phyloP scores from a whole-genome alignment of 2,797 vertebrate species.

The Gymnothorax javanicus region DNA sequence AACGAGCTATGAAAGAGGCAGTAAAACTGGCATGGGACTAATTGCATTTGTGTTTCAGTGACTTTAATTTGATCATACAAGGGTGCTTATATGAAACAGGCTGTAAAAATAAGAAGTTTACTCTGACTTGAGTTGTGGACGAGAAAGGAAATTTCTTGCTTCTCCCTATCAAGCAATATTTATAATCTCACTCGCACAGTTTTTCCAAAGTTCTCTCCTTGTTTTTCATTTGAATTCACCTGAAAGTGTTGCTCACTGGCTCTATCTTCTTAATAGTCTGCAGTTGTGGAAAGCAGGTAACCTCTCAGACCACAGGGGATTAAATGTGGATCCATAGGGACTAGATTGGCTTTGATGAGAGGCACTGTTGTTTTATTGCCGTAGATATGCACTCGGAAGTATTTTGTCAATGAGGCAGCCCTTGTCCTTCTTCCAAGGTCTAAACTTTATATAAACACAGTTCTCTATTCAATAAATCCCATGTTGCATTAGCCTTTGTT shows the following conservation, averaged over 20 bases:
- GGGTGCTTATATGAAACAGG: slow-evolving; percentile 26
- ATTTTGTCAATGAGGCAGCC: neutral
- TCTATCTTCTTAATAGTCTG: neutral
- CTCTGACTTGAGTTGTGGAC: slow-evolving; percentile 23
- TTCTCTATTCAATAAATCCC: slow-evolving; percentile 8
- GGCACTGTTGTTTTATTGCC: slow-evolving; percentile 21
- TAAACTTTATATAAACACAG: slow-evolving; percentile 25
- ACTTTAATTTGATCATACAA: slow-evolving; percentile 32
- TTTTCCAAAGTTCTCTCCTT: neutral
- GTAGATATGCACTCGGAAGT: neutral
- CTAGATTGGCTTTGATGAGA: slow-evolving; percentile 18
- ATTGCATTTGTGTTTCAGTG: slow-evolving; percentile 44
- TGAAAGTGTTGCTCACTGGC: slow-evolving; percentile 18
- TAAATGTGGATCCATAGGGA: slow-evolving; percentile 28
- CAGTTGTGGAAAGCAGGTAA: slow-evolving; percentile 19
- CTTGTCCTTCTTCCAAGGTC: neutral
- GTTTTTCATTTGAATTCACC: neutral
- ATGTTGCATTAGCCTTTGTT: neutral
- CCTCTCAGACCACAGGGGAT: slow-evolving; percentile 13
- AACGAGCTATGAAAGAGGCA: slow-evolving; percentile 40
- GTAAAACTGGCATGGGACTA: slow-evolving; percentile 40
- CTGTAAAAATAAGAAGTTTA: slow-evolving; percentile 38
- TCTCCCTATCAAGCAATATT: neutral
- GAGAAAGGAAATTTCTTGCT: neutral
- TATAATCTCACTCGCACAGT: neutral